Percentiles rank a stretch among this genome's conserved stretches.
Evolutionary conservation across 2,113 vertebrate species (phyloP).

Genomic region (Scolopax mira): DNA sequence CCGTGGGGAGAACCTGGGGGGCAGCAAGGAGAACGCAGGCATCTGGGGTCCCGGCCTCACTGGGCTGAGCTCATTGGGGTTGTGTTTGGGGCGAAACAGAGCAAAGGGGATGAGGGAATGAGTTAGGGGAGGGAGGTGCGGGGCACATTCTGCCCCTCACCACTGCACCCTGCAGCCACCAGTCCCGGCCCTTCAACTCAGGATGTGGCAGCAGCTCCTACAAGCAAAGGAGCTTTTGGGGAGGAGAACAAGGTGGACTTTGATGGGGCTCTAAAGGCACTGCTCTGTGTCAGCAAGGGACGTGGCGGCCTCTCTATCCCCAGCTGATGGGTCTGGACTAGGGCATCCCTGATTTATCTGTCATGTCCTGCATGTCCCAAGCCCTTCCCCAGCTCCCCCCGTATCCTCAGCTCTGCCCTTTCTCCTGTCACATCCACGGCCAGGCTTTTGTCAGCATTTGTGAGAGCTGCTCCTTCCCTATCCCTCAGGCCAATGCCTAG

Average conservation of each 20-base stretch:
- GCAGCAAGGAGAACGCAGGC: accelerated
- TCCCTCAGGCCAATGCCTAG: not conserved
- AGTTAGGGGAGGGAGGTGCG: not conserved
- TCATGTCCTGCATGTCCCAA: not conserved
- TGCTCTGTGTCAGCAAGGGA: not conserved
- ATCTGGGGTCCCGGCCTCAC: not conserved
- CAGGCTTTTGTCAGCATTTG: not conserved
- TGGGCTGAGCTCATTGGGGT: not conserved
- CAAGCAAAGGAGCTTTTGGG: not conserved
- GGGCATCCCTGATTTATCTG: not conserved
- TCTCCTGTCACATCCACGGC: not conserved
- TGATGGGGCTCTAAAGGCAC: not conserved
- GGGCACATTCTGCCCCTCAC: not conserved
- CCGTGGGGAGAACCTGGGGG: accelerated
- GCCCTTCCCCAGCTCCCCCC: not conserved
- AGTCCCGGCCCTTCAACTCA: not conserved
- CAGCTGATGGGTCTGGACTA: not conserved
- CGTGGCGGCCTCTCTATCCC: not conserved
- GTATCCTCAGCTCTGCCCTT: not conserved
- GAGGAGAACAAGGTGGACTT: not conserved
- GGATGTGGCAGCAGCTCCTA: not conserved
- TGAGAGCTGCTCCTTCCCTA: not conserved
- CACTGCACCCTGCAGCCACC: accelerated
- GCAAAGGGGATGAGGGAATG: not conserved
- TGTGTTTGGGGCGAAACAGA: not conserved